Conservation (phyloP, 2,797 vertebrate genomes). For the Microctenopoma stevenorrisi region DNA sequence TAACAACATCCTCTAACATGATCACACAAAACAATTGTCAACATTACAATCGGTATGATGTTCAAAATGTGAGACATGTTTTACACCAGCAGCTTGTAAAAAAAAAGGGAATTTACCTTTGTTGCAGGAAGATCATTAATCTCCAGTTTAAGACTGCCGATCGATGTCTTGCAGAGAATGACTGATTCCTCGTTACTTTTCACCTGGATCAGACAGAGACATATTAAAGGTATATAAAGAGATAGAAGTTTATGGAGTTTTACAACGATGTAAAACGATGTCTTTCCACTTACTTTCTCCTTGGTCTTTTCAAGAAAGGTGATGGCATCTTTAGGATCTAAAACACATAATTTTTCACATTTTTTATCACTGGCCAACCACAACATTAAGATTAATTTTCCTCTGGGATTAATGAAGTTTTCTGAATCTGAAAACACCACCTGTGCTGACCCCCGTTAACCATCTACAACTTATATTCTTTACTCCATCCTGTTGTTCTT, state of each 20-base stretch:
- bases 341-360: slow-evolving; percentile 5
- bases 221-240: background rate
- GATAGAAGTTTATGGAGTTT: background rate
- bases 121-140: slow-evolving; percentile 95
- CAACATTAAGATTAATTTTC: too few relatives aligned
- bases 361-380: background rate
- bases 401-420: too few relatives aligned
- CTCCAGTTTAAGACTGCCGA: slow-evolving; percentile 93
- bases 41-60: background rate
- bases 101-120: slow-evolving; percentile 83
- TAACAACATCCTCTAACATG: too few relatives aligned
- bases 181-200: slow-evolving; percentile 95
- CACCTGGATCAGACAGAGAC: slow-evolving; percentile 81
- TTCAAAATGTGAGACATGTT: background rate
- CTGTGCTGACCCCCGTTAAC: too few relatives aligned
- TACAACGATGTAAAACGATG: background rate
- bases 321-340: slow-evolving; percentile 94
- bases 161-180: slow-evolving; percentile 95
- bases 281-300: slow-evolving; percentile 87
- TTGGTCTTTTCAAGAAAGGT: slow-evolving; percentile 96
- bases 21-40: background rate
- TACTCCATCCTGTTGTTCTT: background rate
- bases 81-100: background rate
- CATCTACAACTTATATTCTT: background rate
- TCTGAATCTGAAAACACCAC: too few relatives aligned